Evolutionary conservation across 2,888 invertebrate species (phyloP).

Genomic region (Caenorhabditis uteleia): DNA sequence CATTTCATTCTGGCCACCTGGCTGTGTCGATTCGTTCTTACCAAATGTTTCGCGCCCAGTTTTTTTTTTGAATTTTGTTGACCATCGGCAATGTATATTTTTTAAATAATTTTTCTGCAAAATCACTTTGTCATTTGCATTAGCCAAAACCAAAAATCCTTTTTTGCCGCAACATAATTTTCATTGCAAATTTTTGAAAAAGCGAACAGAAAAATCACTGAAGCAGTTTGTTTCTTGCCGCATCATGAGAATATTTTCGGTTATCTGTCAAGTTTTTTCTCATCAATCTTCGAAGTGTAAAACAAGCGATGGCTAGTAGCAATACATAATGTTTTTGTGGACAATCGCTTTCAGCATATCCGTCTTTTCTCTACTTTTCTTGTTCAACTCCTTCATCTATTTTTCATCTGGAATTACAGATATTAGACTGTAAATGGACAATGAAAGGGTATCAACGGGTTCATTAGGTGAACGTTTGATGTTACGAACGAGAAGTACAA

Average conservation of each 20-base stretch:
- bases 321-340: slow-evolving; percentile 15
- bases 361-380: neutral
- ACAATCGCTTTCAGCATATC: neutral
- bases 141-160: no score
- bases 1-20: no score
- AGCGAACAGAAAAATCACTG: no score
- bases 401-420: slow-evolving; percentile 11
- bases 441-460: slow-evolving; percentile 45
- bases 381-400: slow-evolving; percentile 6
- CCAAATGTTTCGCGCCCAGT: no score
- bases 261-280: slow-evolving; percentile 25
- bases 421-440: slow-evolving; percentile 18
- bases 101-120: neutral
- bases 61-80: no score
- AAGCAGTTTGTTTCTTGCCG: neutral
- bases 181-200: no score
- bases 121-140: neutral
- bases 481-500: slow-evolving; percentile 30
- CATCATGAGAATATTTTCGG: neutral
- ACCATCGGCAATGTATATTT: neutral
- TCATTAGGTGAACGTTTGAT: slow-evolving; percentile 42
- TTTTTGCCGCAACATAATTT: no score
- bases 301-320: slow-evolving; percentile 20
- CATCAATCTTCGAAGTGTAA: slow-evolving; percentile 26
- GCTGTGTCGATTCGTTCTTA: no score